A percentile compares a stretch with the other conserved stretches of the same genome.
Evolutionary conservation across 2,888 invertebrate species (phyloP).

Genomic region (Clitarchus hookeri): DNA sequence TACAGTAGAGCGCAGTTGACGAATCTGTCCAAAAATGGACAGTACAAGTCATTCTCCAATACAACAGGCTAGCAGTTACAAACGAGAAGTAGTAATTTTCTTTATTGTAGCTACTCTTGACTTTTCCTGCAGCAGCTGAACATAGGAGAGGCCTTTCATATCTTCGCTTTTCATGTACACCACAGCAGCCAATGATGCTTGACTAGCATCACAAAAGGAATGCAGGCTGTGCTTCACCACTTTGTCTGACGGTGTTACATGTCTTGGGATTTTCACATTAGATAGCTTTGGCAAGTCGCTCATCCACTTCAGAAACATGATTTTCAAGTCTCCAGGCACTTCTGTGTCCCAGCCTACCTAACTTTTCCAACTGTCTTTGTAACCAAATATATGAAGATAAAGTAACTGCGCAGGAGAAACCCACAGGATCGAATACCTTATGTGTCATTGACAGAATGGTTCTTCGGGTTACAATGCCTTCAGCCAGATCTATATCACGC

Average conservation of each 20-base stretch:
- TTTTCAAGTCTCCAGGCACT: neutral
- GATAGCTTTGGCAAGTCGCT: neutral
- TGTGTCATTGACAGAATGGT: too few species aligned
- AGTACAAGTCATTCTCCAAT: conserved; percentile 37
- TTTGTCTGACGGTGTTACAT: too few species aligned
- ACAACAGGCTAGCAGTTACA: conserved; percentile 43
- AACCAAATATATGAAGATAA: neutral
- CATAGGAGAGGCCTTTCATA: neutral
- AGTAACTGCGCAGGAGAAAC: neutral
- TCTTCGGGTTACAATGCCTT: too few species aligned
- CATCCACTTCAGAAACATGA: neutral
- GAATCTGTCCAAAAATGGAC: conserved; percentile 40
- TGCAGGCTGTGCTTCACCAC: neutral
- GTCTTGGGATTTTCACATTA: neutral
- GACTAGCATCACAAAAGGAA: too few species aligned
- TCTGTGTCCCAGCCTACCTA: neutral
- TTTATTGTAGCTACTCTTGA: conserved; percentile 41
- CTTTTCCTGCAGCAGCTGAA: conserved; percentile 38
- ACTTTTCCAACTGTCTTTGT: conserved; percentile 5
- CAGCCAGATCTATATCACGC: too few species aligned
- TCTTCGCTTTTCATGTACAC: too few species aligned
- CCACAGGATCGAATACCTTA: neutral
- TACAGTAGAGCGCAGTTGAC: conserved; percentile 42
- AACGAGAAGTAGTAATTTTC: conserved; percentile 39
- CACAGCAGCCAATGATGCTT: too few species aligned